These are phyloP conservation scores for Linepithema humile DNA, from an alignment of 1,140 invertebrate genomes.

Conservation along the genomic window DNA sequence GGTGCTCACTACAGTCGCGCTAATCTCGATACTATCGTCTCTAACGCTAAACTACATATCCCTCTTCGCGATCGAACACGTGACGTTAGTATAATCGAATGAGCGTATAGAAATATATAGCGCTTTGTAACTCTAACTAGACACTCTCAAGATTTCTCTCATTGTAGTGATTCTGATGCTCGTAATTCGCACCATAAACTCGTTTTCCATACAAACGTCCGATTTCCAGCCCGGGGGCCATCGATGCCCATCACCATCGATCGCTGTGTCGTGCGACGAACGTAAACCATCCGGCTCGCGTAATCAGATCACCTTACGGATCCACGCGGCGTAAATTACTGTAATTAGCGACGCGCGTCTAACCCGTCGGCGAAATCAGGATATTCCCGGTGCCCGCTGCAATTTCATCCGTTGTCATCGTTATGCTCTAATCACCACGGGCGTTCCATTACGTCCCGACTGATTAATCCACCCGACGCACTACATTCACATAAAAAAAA, in stretches of 20 bases:
- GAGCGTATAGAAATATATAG: slow-evolving; percentile 62
- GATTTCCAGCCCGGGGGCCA: slow-evolving; percentile 63
- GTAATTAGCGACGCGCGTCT: slow-evolving; percentile 46
- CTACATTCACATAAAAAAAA: slow-evolving; percentile 4
- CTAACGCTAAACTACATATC: slow-evolving; percentile 42
- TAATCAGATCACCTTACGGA: slow-evolving; percentile 52
- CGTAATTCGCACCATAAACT: background rate
- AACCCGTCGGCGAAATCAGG: slow-evolving; percentile 39
- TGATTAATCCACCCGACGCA: slow-evolving; percentile 43
- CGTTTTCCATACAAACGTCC: background rate
- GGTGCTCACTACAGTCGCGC: slow-evolving; percentile 19
- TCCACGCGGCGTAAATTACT: slow-evolving; percentile 46
- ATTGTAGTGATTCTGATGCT: background rate
- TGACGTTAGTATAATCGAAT: slow-evolving; percentile 39
- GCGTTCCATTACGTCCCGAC: slow-evolving; percentile 28
- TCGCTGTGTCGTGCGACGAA: slow-evolving; percentile 2
- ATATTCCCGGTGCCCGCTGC: slow-evolving; percentile 47
- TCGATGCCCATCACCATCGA: background rate
- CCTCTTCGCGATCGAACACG: slow-evolving; percentile 13
- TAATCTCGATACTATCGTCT: slow-evolving; percentile 24
- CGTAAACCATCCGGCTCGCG: background rate
- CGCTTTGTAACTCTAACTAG: slow-evolving; percentile 37
- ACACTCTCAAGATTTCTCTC: background rate
- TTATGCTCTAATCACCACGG: slow-evolving; percentile 44
- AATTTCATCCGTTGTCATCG: slow-evolving; percentile 57